Conservation (phyloP, 2,113 vertebrate species). For the Aviceda subcristata region DNA sequence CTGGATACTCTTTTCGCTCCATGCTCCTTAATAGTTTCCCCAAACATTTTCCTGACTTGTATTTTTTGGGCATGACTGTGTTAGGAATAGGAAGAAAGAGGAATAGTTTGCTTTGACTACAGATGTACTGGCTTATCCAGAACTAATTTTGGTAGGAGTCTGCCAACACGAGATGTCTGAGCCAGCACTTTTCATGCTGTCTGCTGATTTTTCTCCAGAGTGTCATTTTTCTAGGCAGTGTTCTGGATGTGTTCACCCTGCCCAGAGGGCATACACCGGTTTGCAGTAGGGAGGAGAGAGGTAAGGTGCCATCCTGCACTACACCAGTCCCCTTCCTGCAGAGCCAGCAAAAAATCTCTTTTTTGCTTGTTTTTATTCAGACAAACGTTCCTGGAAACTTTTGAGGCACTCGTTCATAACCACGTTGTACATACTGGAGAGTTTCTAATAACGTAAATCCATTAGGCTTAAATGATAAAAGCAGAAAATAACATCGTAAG, state of each 20-base stretch:
- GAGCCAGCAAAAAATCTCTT: neutral
- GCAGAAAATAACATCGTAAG: constrained; percentile 5
- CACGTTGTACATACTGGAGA: neutral
- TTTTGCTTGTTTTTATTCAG: neutral
- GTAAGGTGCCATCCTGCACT: neutral
- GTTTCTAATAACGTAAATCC: constrained; percentile 44
- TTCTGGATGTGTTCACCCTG: neutral
- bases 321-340: neutral
- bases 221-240: neutral
- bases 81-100: neutral
- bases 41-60: constrained; percentile 28
- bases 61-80: neutral
- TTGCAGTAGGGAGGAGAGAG: neutral
- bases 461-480: constrained; percentile 39
- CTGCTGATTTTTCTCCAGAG: constrained; percentile 34
- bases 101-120: constrained; percentile 21
- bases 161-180: constrained; percentile 22
- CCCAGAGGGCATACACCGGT: neutral
- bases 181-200: constrained; percentile 26
- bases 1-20: neutral
- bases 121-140: constrained; percentile 41
- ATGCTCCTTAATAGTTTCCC: constrained; percentile 18
- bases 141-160: constrained; percentile 28
- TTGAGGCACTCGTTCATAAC: neutral
- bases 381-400: neutral